Base-by-base conservation (phyloP, 1,140 invertebrate species). In the Drosophila rhopaloa region DNA sequence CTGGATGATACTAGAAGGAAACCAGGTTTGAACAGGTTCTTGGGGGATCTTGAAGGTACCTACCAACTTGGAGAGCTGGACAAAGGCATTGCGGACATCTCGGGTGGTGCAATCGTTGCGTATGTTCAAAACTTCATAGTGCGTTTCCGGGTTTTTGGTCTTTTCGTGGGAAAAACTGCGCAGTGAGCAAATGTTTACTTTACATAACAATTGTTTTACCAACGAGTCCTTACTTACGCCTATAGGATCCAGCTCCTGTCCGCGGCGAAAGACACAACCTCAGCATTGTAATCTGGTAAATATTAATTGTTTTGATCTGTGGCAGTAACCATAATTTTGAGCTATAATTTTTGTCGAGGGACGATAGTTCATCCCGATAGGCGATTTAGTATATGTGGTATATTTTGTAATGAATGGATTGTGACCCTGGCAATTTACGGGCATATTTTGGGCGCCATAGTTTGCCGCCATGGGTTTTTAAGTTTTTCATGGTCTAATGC, bases 21-120 rank as follows among this genome's bases (percentile, higher is more conserved):
- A 37, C 11, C 5, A 8, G 5, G n/a, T 9, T 35, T 43, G 6
- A 6, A 5, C 7, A 6, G 6, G n/a, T n/a, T 16, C 2, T 10
- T 2, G 19, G 9, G 0, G 24, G 2, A 14, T 19, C 24, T 13
- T 1, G 6, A 9, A 32, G 27, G 3, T n/a, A 24, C 61, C 2
- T 80, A 94, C 94, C 90, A 94, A 88, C 91, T 94, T 95, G 35
- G 94, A 94, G 68, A 94, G 91, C 65, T 92, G 86, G 13, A 95
- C 93, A 57, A 94, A 95, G 8, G 94, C 94, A 63, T 93, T 93
- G 55, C 94, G 93, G 32, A 95, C 94, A 43, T 95, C 94, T 89
- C 93, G 94, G 37, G 93, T 91, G 4, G 92, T 91, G 81, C 94
- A 94, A 66, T 94, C 93, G 65, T 67, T 92, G 5, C 77, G 81